These are phyloP conservation scores for Drosophila busckii DNA, from an alignment of 1,140 invertebrate genomes.

Conservation along the genomic window DNA sequence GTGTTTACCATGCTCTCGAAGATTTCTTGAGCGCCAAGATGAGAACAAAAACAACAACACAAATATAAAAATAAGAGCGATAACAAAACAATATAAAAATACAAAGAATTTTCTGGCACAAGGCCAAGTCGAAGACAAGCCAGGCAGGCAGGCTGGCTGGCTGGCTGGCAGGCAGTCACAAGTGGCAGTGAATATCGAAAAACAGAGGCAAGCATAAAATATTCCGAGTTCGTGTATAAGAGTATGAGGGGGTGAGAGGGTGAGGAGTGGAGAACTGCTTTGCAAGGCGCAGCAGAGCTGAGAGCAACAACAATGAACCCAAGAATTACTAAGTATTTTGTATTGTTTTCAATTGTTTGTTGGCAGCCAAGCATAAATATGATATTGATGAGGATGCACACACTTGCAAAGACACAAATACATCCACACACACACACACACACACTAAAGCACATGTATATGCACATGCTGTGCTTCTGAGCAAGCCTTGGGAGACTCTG, in stretches of 20 bases:
- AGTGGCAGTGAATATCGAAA: slow-evolving; percentile 20
- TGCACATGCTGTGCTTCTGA: not conserved
- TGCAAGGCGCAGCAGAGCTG: slow-evolving; percentile 3
- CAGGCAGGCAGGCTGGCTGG: no score
- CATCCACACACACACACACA: not conserved
- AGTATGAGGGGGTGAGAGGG: not conserved
- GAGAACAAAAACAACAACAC: slow-evolving; percentile 50
- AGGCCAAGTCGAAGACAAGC: slow-evolving; percentile 53
- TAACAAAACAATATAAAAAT: slow-evolving; percentile 40
- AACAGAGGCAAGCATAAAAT: slow-evolving; percentile 45
- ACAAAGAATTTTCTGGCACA: slow-evolving; percentile 62
- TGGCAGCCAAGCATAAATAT: slow-evolving; percentile 70
- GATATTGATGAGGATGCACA: slow-evolving; percentile 66
- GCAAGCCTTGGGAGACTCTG: no score
- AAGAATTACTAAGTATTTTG: slow-evolving; percentile 70
- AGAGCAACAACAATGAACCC: slow-evolving; percentile 29
- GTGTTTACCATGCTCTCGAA: slow-evolving; percentile 17
- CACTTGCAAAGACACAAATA: slow-evolving; percentile 1
- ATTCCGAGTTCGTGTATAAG: slow-evolving; percentile 13
- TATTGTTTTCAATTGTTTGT: slow-evolving; percentile 74
- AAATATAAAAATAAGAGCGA: slow-evolving; percentile 33
- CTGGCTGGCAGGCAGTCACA: no score
- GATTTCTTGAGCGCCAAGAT: slow-evolving; percentile 30
- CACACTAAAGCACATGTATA: not conserved
- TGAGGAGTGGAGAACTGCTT: slow-evolving; percentile 1